phyloP scores from a whole-genome alignment of 1,140 invertebrate genomes.

The Saccostrea glomerata region DNA sequence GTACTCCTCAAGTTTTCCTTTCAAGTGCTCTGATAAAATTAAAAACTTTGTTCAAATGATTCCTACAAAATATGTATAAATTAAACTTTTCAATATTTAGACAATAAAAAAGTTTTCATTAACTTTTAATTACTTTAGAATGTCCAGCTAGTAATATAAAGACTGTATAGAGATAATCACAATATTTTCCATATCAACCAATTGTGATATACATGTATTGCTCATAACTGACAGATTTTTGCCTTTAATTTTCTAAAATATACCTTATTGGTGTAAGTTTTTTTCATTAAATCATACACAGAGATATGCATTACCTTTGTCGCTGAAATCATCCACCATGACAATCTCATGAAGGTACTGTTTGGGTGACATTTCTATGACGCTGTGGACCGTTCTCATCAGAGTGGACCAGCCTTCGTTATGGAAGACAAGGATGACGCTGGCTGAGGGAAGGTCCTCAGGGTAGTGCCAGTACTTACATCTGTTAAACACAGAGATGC shows the following conservation, averaged over 20 bases:
- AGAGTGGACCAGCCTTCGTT: conserved; percentile 98
- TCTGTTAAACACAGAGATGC: conserved; percentile 77
- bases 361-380: conserved; percentile 94
- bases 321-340: conserved; percentile 98
- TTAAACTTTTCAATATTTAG: not conserved
- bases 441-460: conserved; percentile 89
- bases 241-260: no score
- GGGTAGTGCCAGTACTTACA: conserved; percentile 99
- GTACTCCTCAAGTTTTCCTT: conserved; percentile 92
- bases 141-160: no score
- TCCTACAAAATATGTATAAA: not conserved
- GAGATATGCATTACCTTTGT: conserved; percentile 86
- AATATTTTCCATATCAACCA: no score
- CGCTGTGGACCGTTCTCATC: conserved; percentile 96
- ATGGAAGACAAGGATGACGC: conserved; percentile 98
- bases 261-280: no score
- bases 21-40: conserved; percentile 88
- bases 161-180: no score
- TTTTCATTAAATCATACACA: not conserved
- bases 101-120: no score
- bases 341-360: conserved; percentile 96
- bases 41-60: not conserved
- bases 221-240: no score
- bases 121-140: no score
- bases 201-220: no score